Evolutionary conservation across 1,140 invertebrate species (phyloP).

Genomic region (Ostrea edulis): DNA sequence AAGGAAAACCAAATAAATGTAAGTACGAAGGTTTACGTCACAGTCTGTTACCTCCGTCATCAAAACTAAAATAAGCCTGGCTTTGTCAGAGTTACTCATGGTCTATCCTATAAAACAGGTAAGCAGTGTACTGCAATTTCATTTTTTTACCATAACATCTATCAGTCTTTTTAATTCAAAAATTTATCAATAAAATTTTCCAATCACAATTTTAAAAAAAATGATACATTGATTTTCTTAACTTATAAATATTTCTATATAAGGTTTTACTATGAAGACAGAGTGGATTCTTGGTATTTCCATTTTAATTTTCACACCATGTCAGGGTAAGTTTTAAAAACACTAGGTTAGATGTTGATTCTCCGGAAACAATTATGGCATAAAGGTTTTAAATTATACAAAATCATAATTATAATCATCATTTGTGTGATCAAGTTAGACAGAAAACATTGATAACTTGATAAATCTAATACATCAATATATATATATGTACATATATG

Average conservation of each 20-base stretch:
- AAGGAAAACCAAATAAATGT: slow-evolving; percentile 30
- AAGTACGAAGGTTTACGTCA: slow-evolving; percentile 3
- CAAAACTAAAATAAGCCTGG: not conserved
- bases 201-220: not conserved
- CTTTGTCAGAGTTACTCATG: not conserved
- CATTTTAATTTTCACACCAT: not conserved
- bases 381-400: no score
- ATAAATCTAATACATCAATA: no score
- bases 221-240: not conserved
- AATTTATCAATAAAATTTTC: no score
- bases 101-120: not conserved
- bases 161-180: not conserved
- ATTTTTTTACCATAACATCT: not conserved
- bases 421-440: no score
- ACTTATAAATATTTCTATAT: not conserved
- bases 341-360: no score
- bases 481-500: not conserved
- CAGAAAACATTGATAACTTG: no score
- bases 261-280: not conserved
- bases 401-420: no score
- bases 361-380: no score
- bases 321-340: not conserved
- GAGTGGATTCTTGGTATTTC: not conserved
- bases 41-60: not conserved
- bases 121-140: not conserved